phyloP scores from a whole-genome alignment of 30 jellyfish, hydroid and myxozoan species.

The Aurelia sp. region DNA sequence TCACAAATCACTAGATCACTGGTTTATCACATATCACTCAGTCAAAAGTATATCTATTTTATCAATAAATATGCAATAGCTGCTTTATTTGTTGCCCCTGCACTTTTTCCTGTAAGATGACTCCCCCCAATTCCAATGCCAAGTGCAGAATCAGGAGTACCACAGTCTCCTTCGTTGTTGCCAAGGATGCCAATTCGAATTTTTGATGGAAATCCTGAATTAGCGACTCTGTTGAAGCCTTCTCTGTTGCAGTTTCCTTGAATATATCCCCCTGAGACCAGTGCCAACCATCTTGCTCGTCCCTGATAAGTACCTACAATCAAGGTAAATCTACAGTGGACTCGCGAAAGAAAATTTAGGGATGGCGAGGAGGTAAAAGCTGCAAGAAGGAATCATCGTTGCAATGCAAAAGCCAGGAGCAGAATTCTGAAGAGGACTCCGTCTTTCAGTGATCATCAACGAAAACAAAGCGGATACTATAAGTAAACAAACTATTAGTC shows the following conservation, averaged over 20 bases:
- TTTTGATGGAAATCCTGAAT: background rate
- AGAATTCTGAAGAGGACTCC: no score
- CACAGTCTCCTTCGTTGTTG: conserved; percentile 17
- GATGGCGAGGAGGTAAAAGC: no score
- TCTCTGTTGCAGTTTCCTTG: conserved; percentile 42
- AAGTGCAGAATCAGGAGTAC: conserved; percentile 6
- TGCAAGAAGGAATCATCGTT: no score
- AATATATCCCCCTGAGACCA: conserved; percentile 23
- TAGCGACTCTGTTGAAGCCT: conserved; percentile 30
- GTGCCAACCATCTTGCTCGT: conserved; percentile 22
- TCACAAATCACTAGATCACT: no score
- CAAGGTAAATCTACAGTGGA: background rate
- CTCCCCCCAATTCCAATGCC: conserved; percentile 44
- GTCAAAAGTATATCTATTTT: background rate
- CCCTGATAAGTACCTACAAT: conserved; percentile 4
- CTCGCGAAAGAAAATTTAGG: no score
- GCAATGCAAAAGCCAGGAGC: no score
- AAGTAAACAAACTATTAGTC: no score
- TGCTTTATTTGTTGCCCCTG: background rate
- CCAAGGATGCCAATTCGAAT: conserved; percentile 20
- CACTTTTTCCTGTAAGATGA: background rate
- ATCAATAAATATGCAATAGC: conserved; percentile 17
- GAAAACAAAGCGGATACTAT: no score
- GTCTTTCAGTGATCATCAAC: no score
- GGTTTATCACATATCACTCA: no score